Base-by-base conservation (phyloP, 2,113 vertebrate species). In the Varanus salvator region DNA sequence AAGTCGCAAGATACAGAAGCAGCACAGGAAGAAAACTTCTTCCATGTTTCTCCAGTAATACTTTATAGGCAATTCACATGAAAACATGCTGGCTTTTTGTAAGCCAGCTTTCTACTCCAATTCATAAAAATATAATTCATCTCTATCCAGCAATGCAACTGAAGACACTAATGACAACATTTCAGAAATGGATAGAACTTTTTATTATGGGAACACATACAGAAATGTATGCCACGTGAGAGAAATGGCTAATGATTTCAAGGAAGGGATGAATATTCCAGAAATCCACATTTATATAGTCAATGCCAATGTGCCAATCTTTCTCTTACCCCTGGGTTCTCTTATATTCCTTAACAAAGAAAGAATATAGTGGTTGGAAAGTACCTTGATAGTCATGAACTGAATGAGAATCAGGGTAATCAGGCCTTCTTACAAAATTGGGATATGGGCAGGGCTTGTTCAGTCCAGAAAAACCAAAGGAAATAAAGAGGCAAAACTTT, bases 101-200 rank as follows among this genome's bases (percentile, higher is more conserved):
- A 94, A 94, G 90, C 78, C 85, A 94, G 12, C 50, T 72, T 80
- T 95, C 90, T 57, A 52, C 54, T 91, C 0, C 0, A 54, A 89
- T 92, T 93, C 87, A 80, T 91, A 91, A 93, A 91, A 93, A 44
- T 85, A 86, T 0, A 0, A 92, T 91, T 95, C 52, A 89, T 92
- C 87, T 93, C 89, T 87, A 89, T 82, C 90, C 90, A 93, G 0
- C 87, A 93, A 91, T 54, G 4, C 84, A 95, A 87, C 80, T 89
- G 87, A 80, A 93, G 92, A 93, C 89, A 83, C 81, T 78, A 89
- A 91, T 0, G 80, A 95, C 50, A 71, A 68, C 85, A 87, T 86
- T 93, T 94, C 66, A 76, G 93, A 92, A 38, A 52, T 50, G 3
- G 8, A 76, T 1, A 23, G 27, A 48, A 52, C 91, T 87, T 88